These are phyloP conservation scores for Ichneumon xanthorius DNA, from an alignment of 2,888 invertebrate species.

Conservation along the genomic window DNA sequence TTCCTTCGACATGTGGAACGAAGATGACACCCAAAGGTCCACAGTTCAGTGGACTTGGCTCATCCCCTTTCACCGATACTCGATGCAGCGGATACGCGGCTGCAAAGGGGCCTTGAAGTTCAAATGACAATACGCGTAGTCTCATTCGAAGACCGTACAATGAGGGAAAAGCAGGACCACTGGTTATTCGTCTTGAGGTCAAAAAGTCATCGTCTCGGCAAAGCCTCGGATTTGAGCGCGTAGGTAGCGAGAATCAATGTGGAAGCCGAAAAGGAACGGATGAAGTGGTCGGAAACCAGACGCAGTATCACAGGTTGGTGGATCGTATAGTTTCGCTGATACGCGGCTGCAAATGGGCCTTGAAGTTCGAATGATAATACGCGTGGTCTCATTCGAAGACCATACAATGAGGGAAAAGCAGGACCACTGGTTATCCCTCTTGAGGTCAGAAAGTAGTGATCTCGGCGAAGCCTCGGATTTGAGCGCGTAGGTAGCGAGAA, in stretches of 20 bases:
- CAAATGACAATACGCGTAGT: no score
- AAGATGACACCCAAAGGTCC: no score
- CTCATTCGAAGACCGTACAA: no score
- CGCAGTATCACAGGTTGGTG: no score
- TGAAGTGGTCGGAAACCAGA: constrained; percentile 18
- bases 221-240: constrained; percentile 20
- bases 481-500: not conserved
- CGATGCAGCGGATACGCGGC: no score
- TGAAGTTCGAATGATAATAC: not conserved
- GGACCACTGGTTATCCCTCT: not conserved
- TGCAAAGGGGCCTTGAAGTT: no score
- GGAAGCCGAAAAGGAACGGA: not conserved
- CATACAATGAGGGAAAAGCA: not conserved
- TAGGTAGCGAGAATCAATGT: not conserved
- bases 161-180: not conserved
- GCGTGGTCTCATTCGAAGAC: not conserved
- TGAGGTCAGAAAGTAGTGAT: constrained; percentile 14
- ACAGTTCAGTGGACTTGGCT: no score
- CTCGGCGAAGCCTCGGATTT: constrained; percentile 18
- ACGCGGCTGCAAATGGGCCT: not conserved
- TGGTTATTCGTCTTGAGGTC: not conserved
- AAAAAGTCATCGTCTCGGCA: constrained; percentile 17
- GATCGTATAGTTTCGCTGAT: no score
- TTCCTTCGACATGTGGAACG: no score
- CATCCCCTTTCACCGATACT: no score